Percentiles rank a stretch among this genome's conserved stretches.
These are phyloP conservation scores for Parnassius orleans DNA, from an alignment of 2,888 invertebrate genomes.

Conservation along the genomic window DNA sequence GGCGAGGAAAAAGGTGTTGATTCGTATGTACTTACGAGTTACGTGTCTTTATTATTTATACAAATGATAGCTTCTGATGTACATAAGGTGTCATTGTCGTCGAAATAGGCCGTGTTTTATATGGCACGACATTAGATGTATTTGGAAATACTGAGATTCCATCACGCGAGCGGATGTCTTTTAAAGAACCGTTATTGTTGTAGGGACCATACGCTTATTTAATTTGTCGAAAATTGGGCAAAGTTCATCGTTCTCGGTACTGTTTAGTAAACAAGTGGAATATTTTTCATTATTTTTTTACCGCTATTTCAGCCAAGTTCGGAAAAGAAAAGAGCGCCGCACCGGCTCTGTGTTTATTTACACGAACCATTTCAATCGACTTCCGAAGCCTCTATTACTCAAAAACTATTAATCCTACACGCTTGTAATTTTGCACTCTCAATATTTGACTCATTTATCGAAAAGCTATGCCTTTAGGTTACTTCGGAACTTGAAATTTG, in stretches of 20 bases:
- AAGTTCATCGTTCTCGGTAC: slow-evolving; percentile 20
- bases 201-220: slow-evolving; percentile 24
- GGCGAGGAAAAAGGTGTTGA: too few species aligned
- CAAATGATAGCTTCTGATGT: too few species aligned
- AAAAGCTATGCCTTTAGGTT: too few species aligned
- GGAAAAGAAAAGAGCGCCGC: too few species aligned
- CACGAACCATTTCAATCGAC: too few species aligned
- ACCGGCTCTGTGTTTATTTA: too few species aligned
- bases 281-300: slow-evolving; percentile 1
- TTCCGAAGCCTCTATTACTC: neutral
- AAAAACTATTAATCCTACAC: too few species aligned
- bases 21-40: too few species aligned
- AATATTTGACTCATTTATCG: too few species aligned
- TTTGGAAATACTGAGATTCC: slow-evolving; percentile 19
- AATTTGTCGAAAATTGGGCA: slow-evolving; percentile 18
- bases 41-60: too few species aligned
- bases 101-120: slow-evolving; percentile 4
- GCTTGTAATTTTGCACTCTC: too few species aligned
- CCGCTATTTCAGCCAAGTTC: neutral
- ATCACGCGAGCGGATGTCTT: slow-evolving; percentile 22
- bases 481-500: too few species aligned
- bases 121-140: slow-evolving; percentile 11
- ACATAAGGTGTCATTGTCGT: neutral
- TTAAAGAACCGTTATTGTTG: slow-evolving; percentile 20
- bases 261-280: slow-evolving; percentile 20